Evolutionary conservation across 2,113 vertebrate genomes (phyloP).

Genomic region (Sula dactylatra): DNA sequence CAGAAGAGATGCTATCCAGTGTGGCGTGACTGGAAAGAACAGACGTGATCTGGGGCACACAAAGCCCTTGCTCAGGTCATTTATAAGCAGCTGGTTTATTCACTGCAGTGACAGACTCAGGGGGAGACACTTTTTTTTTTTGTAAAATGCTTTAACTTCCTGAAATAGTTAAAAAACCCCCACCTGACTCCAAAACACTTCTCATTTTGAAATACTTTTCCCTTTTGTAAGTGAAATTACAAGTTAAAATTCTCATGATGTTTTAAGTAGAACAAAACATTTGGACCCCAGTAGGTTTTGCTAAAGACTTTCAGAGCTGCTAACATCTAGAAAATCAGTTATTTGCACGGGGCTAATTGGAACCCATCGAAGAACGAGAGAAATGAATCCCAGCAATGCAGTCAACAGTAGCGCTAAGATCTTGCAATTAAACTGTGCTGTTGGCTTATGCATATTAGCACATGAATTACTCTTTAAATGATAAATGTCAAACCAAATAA

Average conservation of each 20-base stretch:
- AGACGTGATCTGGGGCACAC: neutral
- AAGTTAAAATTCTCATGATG: neutral
- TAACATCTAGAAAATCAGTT: neutral
- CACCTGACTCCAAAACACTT: neutral
- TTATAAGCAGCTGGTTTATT: neutral
- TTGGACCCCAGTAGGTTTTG: neutral
- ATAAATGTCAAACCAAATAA: neutral
- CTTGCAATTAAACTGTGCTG: neutral
- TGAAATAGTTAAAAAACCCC: neutral
- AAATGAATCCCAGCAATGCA: neutral
- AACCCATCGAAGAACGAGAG: neutral
- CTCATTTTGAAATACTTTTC: neutral
- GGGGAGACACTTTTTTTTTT: neutral
- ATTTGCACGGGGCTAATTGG: neutral
- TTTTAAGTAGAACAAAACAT: neutral
- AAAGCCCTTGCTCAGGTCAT: neutral
- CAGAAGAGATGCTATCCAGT: accelerated
- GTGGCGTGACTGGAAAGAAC: neutral
- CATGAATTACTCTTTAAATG: neutral
- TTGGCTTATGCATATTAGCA: neutral
- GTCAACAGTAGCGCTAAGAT: neutral
- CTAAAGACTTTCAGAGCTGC: neutral
- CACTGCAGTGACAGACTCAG: neutral
- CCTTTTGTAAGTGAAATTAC: neutral
- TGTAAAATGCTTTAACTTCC: neutral